Evolutionary conservation across 2,797 vertebrate genomes (phyloP), one percentile per base, ranked within the genome.

Genomic region (Pseudopleuronectes americanus): DNA sequence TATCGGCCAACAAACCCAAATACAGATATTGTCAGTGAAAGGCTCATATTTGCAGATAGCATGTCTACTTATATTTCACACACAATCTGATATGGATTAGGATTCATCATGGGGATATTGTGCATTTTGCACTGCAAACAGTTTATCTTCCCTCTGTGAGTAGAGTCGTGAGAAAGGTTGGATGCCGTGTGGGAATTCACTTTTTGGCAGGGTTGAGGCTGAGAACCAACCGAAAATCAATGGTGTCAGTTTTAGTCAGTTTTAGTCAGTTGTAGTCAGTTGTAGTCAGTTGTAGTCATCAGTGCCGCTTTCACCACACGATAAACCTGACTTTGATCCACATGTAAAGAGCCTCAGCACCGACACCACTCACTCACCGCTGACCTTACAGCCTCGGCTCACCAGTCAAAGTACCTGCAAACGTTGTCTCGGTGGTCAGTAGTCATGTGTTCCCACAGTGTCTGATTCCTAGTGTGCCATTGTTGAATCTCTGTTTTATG

Each of bases 201-300:
- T 59, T 77, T 72, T 87, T 87, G 57, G 65, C 76, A 52, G 68
- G 80, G 71, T 23, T 61, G 56, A 78, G 78, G 68, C 85, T 84
- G 73, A 79, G 76, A 85, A 83, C 76, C 74, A 89, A 84, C 84
- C 81, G 81, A 61, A 91, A 90, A 91, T 92, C 89, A 68, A 87
- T 90, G 67, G 19, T 62, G n/a, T 64, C 17, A 47, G 80, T 77
- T 86, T 76, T 71, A 84, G 80, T 85, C 26, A 47, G 80, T 77
- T 86, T 75, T 73, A 83, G 80, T 85, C 75, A 71, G 80, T n/a
- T n/a, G n/a, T n/a, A n/a, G n/a, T 64, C 17, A 47, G 80, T 77
- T 86, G 75, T 71, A 84, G 80, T 85, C 82, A 47, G 80, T 77
- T 86, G 76, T 73, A 83, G 80, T 85, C 75, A 71, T 79, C 82